Percentiles rank a stretch among this genome's conserved stretches.
Evolutionary conservation across 2,797 vertebrate species (phyloP).

Genomic region (Labeo calbasu): DNA sequence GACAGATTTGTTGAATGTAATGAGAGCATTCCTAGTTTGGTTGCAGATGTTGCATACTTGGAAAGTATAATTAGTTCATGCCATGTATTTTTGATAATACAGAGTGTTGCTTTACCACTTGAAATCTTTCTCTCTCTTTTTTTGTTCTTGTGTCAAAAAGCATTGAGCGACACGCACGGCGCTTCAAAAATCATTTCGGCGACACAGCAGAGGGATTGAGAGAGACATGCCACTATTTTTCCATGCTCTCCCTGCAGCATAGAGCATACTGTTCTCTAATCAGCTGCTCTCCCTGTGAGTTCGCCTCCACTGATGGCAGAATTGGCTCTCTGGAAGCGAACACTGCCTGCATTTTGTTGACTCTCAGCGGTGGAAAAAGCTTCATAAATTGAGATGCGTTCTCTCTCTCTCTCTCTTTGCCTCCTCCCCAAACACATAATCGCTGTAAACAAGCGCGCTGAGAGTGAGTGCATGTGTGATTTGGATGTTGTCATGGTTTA

Average conservation of each 20-base stretch:
- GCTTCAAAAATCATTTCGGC: conserved; percentile 19
- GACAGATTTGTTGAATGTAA: not conserved
- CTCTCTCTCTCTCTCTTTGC: conserved; percentile 38
- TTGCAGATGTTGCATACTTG: not conserved
- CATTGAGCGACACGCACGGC: not conserved
- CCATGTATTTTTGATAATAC: conserved; percentile 12
- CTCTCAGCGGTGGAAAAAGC: conserved; percentile 43
- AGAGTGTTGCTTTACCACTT: not conserved
- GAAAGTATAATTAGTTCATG: not conserved
- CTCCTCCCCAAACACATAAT: conserved; percentile 56
- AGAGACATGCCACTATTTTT: conserved; percentile 32
- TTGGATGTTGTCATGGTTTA: conserved; percentile 63
- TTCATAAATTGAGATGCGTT: conserved; percentile 60
- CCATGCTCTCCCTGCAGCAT: conserved; percentile 13
- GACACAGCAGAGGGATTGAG: conserved; percentile 29
- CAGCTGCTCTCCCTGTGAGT: conserved; percentile 43
- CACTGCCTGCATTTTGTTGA: conserved; percentile 47
- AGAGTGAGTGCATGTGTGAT: conserved; percentile 52
- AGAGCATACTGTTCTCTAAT: conserved; percentile 44
- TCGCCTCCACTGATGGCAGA: conserved; percentile 41
- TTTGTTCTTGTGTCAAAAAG: conserved; percentile 6
- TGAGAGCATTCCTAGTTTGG: not conserved
- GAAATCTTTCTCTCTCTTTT: not conserved
- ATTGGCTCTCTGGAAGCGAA: conserved; percentile 42
- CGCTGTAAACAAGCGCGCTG: conserved; percentile 56